These are phyloP conservation scores for Danio aesculapii DNA, from an alignment of 2,797 vertebrate genomes.

Conservation along the genomic window DNA sequence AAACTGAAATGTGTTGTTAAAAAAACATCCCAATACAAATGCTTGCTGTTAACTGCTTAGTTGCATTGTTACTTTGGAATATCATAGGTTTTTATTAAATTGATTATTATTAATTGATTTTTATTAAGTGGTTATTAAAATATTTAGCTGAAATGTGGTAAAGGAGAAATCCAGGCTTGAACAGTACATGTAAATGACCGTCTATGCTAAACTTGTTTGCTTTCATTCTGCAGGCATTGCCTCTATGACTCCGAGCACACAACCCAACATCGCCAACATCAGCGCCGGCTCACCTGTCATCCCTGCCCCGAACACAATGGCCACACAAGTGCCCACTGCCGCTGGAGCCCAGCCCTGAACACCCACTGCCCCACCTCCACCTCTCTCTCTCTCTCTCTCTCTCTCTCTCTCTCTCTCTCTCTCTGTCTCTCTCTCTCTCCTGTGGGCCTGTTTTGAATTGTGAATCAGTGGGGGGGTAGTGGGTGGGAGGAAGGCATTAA, in stretches of 20 bases:
- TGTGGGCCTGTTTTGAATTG: constrained; percentile 71
- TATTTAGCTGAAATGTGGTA: not conserved
- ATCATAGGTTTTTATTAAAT: too few species aligned
- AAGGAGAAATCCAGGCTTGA: not conserved
- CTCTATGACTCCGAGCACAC: constrained; percentile 84
- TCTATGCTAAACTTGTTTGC: constrained; percentile 10
- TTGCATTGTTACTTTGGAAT: too few species aligned
- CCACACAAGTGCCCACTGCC: constrained; percentile 84
- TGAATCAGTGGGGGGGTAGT: constrained; percentile 50
- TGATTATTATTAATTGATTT: too few species aligned
- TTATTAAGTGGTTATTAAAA: too few species aligned
- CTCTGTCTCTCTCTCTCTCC: constrained; percentile 71
- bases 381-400: constrained; percentile 69
- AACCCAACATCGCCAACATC: constrained; percentile 84
- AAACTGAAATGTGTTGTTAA: too few species aligned
- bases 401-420: constrained; percentile 71
- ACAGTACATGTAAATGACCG: not conserved
- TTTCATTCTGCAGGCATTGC: constrained; percentile 78
- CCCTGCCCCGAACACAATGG: constrained; percentile 85
- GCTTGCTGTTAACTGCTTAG: too few species aligned
- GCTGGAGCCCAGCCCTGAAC: constrained; percentile 85
- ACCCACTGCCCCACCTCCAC: constrained; percentile 67
- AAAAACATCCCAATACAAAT: too few species aligned
- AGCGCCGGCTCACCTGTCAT: constrained; percentile 85
- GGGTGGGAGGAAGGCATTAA: constrained; percentile 64